Base-by-base conservation (phyloP, 1,140 invertebrate species). In the Drosophila ercepeae region DNA sequence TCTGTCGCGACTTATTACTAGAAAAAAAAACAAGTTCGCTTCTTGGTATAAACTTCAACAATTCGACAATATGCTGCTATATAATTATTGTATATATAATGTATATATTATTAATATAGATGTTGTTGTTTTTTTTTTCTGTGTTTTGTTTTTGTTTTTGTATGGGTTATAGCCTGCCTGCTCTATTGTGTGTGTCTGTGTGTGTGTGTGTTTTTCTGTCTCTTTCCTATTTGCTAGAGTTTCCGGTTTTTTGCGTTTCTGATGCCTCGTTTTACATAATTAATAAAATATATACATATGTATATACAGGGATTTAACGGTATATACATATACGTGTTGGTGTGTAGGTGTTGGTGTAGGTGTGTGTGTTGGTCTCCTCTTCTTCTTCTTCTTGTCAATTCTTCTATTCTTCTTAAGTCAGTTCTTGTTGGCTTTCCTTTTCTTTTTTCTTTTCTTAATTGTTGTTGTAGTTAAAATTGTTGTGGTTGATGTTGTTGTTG, bases 211-310 rank as follows among this genome's bases (percentile, higher is more conserved):
- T 68, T 18, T 64, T 54, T 50, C 53, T 73, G 60, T 73, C 73
- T 82, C 67, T 77, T 73, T 82, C 53, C 53, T 75, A 79, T 53
- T 74, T 78, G 27, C 67, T 77, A 81, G 46, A 65, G 72, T 63
- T 76, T 63, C 73, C 39, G 29, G 60, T 55, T 42, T 58, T 27
- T 59, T 14, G 21, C 23, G 50, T 11, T 58, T 59, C 41, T 52
- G 75, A 79, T 88, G 82, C 81, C 73, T 84, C 77, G 57, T 75
- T 79, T 75, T 76, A 59, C 48, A 78, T 78, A 83, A 83, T 72
- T 84, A 86, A 81, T 88, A 88, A 88, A 88, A 81, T 84, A 86
- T 86, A 72, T 86, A 86, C 83, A 86, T 86, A 77, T 78, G 63
- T 89, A 60, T 82, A 65, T 82, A 81, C 59, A 78, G 59, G 71